phyloP scores from a whole-genome alignment of 2,113 vertebrate genomes.

The Nymphicus hollandicus region DNA sequence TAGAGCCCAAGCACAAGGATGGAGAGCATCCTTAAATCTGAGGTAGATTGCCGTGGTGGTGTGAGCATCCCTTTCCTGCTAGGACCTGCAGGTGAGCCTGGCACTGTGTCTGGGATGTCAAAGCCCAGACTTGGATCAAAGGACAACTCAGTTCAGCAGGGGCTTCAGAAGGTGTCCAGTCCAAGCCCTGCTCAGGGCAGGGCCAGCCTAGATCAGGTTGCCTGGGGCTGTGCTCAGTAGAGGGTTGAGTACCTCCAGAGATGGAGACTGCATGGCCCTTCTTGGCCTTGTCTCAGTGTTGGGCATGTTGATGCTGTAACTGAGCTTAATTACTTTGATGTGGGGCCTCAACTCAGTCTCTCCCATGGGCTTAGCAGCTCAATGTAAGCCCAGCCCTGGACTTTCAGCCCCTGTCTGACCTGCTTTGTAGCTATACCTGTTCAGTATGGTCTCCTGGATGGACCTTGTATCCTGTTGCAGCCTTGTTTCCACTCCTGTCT shows the following conservation, averaged over 20 bases:
- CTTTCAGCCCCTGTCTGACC: neutral
- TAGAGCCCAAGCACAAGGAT: neutral
- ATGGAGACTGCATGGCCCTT: neutral
- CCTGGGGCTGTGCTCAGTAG: neutral
- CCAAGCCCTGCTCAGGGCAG: neutral
- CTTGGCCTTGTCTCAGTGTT: neutral
- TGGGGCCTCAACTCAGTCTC: neutral
- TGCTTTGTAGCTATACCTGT: neutral
- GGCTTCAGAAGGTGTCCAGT: neutral
- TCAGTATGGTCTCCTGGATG: neutral
- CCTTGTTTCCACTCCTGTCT: neutral
- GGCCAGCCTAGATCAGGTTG: neutral
- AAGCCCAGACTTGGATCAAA: neutral
- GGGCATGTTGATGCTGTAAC: rapidly evolving
- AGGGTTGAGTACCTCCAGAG: neutral
- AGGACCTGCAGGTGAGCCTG: neutral
- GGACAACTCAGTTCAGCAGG: neutral
- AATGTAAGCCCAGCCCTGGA: neutral
- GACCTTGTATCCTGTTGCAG: neutral
- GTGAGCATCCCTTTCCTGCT: neutral
- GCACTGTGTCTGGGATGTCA: neutral
- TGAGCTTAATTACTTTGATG: neutral
- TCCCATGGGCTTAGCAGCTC: neutral
- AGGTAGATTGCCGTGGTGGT: neutral
- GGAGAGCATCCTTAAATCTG: neutral